A percentile compares a stretch with the other conserved stretches of the same genome.
phyloP scores from a whole-genome alignment of 2,113 vertebrate genomes.

The Nipponia nippon region DNA sequence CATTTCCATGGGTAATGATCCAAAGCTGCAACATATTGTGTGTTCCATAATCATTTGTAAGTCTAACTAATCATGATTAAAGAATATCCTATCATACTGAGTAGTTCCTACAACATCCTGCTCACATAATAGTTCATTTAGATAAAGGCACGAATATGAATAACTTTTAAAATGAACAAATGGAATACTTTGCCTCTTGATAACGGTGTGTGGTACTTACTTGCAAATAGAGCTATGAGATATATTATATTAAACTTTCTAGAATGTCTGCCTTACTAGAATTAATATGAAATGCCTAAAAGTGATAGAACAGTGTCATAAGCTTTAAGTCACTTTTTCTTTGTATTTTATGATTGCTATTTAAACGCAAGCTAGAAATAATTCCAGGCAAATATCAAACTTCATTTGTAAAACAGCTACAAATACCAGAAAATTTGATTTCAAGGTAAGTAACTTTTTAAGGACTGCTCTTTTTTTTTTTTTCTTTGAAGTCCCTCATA shows the following conservation, averaged over 20 bases:
- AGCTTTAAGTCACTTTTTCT: not conserved
- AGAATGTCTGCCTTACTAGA: not conserved
- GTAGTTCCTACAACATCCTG: conserved; percentile 40
- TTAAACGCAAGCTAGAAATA: not conserved
- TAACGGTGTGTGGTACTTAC: not conserved
- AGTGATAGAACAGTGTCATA: not conserved
- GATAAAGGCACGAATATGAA: conserved; percentile 36
- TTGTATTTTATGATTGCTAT: not conserved
- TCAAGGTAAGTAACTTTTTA: not conserved
- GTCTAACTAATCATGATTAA: conserved; percentile 61
- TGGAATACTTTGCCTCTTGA: not conserved
- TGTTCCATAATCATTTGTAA: conserved; percentile 53
- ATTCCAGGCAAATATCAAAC: not conserved
- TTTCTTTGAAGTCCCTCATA: not conserved
- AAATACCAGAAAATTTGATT: not conserved
- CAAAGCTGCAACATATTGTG: conserved; percentile 47
- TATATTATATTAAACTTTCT: not conserved
- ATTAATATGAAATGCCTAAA: not conserved
- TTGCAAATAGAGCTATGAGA: not conserved
- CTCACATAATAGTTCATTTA: conserved; percentile 16
- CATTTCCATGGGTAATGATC: conserved; percentile 63
- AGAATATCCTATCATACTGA: not conserved
- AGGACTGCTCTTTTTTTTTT: not conserved
- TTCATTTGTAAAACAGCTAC: not conserved
- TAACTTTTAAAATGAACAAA: not conserved